Base-by-base conservation (phyloP, 2,113 vertebrate genomes). In the Ivindomyrus marchei region DNA sequence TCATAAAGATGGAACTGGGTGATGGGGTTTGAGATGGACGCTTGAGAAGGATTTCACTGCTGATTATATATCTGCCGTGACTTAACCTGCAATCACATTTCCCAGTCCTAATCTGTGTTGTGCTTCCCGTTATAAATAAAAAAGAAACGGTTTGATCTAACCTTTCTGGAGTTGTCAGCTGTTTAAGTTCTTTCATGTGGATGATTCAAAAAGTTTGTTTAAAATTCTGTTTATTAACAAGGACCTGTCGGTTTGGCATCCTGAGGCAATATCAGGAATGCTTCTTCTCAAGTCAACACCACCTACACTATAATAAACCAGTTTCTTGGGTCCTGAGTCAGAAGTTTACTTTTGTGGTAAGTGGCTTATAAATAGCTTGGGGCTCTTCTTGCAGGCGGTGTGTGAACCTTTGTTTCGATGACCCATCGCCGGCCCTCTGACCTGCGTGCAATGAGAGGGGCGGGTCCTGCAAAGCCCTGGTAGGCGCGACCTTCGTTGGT, bases 401-500 rank as follows among this genome's bases (percentile, higher is more conserved):
- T 62, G 49, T 47, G n/a, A 87, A 36, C 24, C 19, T 17, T 10
- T 21, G 7, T n/a, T 36, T 88, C 2, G 2, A 58, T 62, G 89
- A 56, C 1, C 24, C 2, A 53, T 89, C 42, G 3, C 8, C 24
- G 4, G 15, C 5, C 80, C 24, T 27, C 39, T 21, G 80, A 42
- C 49, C 89, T 42, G 31, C 19, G 49, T 46, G 77, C 77, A 4
- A 19, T 56, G 58, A 85, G 17, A 42, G 89, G 91, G 90, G 89
- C 15, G 80, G 87, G 70, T 31, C 88, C 83, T 87, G 85, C 91
- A 58, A 95, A 95, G 94, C 90, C 93, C 88, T 70, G 94, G 93
- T 92, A 89, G 90, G 91, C 91, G 90, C 92, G 94, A 93, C 92
- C 91, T 91, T 46, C 77, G 92, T 91, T 88, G 91, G 91, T 92